These are phyloP conservation scores for Chaetodon auriga DNA, from an alignment of 2,113 vertebrate species.

Conservation along the genomic window DNA sequence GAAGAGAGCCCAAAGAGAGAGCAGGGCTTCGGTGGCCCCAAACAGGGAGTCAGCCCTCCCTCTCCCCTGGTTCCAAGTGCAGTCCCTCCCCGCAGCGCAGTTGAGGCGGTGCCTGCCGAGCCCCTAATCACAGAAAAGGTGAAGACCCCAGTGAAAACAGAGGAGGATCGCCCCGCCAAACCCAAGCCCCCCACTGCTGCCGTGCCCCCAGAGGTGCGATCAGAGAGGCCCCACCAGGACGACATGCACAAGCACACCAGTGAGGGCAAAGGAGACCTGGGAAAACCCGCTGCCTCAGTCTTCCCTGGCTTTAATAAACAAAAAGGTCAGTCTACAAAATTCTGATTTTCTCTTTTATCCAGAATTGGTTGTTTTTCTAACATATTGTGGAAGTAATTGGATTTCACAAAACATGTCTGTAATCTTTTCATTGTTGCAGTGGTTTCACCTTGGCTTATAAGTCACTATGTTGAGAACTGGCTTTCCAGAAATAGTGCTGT, in stretches of 20 bases:
- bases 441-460: conserved; percentile 24
- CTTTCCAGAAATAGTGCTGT: conserved; percentile 35
- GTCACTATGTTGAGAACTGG: conserved; percentile 16
- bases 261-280: conserved; percentile 72
- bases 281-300: conserved; percentile 48
- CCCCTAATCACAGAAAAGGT: conserved; percentile 70
- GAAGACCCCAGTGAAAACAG: conserved; percentile 83
- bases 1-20: conserved; percentile 97
- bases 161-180: conserved; percentile 85
- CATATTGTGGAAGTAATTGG: not conserved
- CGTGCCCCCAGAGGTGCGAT: conserved; percentile 73
- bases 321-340: conserved; percentile 87
- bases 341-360: not conserved
- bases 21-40: conserved; percentile 90
- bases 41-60: conserved; percentile 69
- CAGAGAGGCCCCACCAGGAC: conserved; percentile 77
- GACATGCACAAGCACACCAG: conserved; percentile 70
- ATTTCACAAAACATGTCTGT: conserved; percentile 27
- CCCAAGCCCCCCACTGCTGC: conserved; percentile 82
- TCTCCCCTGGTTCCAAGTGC: conserved; percentile 65
- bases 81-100: conserved; percentile 44
- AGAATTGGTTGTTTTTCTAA: not conserved
- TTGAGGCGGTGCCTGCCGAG: conserved; percentile 58
- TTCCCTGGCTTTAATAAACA: conserved; percentile 76
- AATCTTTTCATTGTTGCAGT: conserved; percentile 39